phyloP scores from a whole-genome alignment of 2,888 invertebrate genomes.

The Ectropis crepuscularia region DNA sequence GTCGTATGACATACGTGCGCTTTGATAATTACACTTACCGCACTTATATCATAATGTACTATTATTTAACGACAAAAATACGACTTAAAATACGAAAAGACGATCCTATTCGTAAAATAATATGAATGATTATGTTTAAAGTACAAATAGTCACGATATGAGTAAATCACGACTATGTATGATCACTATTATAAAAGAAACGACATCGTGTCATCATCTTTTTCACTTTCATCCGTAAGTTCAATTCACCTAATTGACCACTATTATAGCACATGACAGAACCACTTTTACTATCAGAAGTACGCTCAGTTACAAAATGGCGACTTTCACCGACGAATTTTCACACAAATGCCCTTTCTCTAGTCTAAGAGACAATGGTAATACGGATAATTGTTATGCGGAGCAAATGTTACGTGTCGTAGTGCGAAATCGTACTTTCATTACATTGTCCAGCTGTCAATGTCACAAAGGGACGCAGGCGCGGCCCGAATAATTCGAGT shows the following conservation, averaged over 20 bases:
- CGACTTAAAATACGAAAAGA: too few relatives aligned
- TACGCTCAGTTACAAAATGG: slow-evolving; percentile 47
- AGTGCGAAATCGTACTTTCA: slow-evolving; percentile 33
- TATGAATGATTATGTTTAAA: too few relatives aligned
- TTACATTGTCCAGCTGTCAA: slow-evolving; percentile 33
- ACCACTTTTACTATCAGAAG: slow-evolving; percentile 31
- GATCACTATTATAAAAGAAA: background rate
- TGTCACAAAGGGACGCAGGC: slow-evolving; percentile 33
- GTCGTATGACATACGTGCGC: too few relatives aligned
- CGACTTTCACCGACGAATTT: slow-evolving; percentile 59
- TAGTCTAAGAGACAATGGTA: slow-evolving; percentile 69
- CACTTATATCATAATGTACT: too few relatives aligned
- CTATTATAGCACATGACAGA: slow-evolving; percentile 10
- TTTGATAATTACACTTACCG: too few relatives aligned
- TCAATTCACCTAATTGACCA: slow-evolving; percentile 11
- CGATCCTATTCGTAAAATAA: too few relatives aligned
- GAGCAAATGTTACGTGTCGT: slow-evolving; percentile 64
- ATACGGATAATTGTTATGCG: slow-evolving; percentile 66
- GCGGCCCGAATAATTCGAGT: slow-evolving; percentile 26
- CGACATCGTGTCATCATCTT: background rate
- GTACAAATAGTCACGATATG: background rate
- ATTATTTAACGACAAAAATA: too few relatives aligned
- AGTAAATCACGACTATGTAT: background rate
- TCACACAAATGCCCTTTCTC: slow-evolving; percentile 67
- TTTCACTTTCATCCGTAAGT: too few relatives aligned